These are phyloP conservation scores for Oenanthe oenanthe DNA, from an alignment of 2,113 vertebrate genomes.

Conservation along the genomic window DNA sequence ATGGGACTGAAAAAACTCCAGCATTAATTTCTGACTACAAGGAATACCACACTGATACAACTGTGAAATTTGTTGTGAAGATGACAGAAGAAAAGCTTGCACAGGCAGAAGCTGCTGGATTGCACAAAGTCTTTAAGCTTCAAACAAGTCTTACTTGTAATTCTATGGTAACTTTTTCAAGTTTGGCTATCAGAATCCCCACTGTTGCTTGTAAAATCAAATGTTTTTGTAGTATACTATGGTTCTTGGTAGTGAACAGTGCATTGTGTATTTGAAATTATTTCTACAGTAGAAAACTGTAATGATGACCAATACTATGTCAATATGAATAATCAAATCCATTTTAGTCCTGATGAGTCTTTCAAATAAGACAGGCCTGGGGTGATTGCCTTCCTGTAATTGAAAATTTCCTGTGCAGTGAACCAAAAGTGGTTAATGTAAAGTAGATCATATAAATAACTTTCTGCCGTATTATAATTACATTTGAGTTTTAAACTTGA, in stretches of 20 bases:
- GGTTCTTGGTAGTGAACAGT: background rate
- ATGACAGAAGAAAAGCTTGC: slow-evolving; percentile 97
- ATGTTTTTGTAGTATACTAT: background rate
- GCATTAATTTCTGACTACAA: slow-evolving; percentile 96
- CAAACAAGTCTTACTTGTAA: slow-evolving; percentile 98
- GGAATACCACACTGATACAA: slow-evolving; percentile 96
- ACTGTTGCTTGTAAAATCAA: background rate
- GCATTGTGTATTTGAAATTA: background rate
- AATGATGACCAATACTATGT: background rate
- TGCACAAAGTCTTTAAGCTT: slow-evolving; percentile 99
- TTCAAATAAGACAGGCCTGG: background rate
- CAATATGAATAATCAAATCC: background rate
- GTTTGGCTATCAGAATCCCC: slow-evolving; percentile 55
- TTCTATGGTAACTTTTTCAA: slow-evolving; percentile 89
- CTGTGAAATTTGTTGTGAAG: slow-evolving; percentile 97
- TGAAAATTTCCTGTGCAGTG: background rate
- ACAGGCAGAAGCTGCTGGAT: slow-evolving; percentile 93
- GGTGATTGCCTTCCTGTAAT: background rate
- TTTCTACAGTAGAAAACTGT: background rate
- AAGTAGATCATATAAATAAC: background rate
- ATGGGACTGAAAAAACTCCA: slow-evolving; percentile 95
- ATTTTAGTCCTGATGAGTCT: background rate
- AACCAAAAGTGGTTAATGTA: background rate
- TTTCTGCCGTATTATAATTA: background rate
- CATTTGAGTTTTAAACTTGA: background rate